Conservation (phyloP, 2,888 invertebrate genomes). For the Agonum fuliginosum region DNA sequence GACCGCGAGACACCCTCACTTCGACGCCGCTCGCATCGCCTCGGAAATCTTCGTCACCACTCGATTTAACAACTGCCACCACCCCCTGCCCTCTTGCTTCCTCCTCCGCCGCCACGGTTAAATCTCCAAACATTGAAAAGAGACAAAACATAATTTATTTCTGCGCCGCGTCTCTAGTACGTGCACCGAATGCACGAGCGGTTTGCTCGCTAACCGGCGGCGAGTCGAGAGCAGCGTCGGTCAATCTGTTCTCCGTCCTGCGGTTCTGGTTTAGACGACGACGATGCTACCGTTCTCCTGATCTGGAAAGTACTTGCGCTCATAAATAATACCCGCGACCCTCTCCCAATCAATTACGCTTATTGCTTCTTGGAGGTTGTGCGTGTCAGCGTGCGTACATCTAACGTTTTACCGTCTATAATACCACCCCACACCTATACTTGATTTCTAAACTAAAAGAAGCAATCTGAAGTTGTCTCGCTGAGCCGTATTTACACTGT, state of each 20-base stretch:
- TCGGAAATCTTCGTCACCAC: slow-evolving; percentile 69
- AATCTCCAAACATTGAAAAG: slow-evolving; percentile 61
- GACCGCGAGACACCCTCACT: slow-evolving; percentile 69
- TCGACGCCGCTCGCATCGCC: slow-evolving; percentile 66
- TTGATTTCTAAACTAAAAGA: no score
- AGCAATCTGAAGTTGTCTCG: no score
- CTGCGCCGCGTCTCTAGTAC: slow-evolving; percentile 51
- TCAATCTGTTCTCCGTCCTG: not conserved
- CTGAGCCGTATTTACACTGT: no score
- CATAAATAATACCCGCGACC: slow-evolving; percentile 71
- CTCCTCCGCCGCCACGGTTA: slow-evolving; percentile 62
- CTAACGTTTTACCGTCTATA: no score
- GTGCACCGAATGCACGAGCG: slow-evolving; percentile 41
- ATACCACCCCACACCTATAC: not conserved
- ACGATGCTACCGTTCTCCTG: slow-evolving; percentile 68
- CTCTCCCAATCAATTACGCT: slow-evolving; percentile 70
- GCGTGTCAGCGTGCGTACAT: no score
- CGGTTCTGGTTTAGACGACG: slow-evolving; percentile 66
- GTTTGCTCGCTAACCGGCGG: slow-evolving; percentile 22
- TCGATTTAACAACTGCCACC: slow-evolving; percentile 67
- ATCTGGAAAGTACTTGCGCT: slow-evolving; percentile 69
- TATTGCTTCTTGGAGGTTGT: slow-evolving; percentile 64
- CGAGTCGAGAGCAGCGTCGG: not conserved
- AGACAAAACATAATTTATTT: slow-evolving; percentile 60
- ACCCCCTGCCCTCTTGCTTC: slow-evolving; percentile 65